Evolutionary conservation across 2,888 invertebrate species (phyloP).

Genomic region (Philaethria dido): DNA sequence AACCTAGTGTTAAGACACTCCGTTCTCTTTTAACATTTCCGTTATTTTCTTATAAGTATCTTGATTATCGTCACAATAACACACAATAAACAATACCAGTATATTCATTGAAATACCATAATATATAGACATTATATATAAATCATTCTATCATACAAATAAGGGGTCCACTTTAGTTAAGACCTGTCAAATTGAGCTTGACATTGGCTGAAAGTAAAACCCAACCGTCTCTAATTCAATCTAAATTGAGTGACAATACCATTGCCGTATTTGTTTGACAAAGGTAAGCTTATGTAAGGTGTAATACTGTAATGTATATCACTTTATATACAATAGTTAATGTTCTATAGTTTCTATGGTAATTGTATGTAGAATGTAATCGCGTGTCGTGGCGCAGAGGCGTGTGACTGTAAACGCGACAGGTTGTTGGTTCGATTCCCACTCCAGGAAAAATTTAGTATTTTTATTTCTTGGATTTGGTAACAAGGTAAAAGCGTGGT

Average conservation of each 20-base stretch:
- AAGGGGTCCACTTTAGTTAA: slow-evolving; percentile 13
- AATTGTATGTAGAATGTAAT: not conserved
- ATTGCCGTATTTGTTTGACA: slow-evolving; percentile 19
- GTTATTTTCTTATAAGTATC: too few relatives aligned
- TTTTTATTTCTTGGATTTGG: too few relatives aligned
- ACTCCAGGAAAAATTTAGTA: too few relatives aligned
- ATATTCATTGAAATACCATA: not conserved
- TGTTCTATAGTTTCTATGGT: not conserved
- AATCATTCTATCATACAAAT: not conserved
- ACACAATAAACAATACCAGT: too few relatives aligned
- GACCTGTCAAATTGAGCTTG: slow-evolving; percentile 27
- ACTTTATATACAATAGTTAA: not conserved
- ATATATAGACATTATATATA: not conserved
- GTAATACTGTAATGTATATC: slow-evolving; percentile 3
- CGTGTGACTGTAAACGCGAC: too few relatives aligned
- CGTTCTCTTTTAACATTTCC: too few relatives aligned
- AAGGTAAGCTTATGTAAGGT: slow-evolving; percentile 9
- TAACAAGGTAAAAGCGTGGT: too few relatives aligned
- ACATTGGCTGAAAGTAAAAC: slow-evolving; percentile 24
- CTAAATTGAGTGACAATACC: slow-evolving; percentile 30
- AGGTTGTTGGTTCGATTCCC: too few relatives aligned
- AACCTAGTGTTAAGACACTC: too few relatives aligned
- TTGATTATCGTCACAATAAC: too few relatives aligned
- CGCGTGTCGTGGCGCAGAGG: too few relatives aligned
- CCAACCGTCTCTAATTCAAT: slow-evolving; percentile 22